Evolutionary conservation across 2,113 vertebrate genomes (phyloP).

Genomic region (Sceloporus undulatus): DNA sequence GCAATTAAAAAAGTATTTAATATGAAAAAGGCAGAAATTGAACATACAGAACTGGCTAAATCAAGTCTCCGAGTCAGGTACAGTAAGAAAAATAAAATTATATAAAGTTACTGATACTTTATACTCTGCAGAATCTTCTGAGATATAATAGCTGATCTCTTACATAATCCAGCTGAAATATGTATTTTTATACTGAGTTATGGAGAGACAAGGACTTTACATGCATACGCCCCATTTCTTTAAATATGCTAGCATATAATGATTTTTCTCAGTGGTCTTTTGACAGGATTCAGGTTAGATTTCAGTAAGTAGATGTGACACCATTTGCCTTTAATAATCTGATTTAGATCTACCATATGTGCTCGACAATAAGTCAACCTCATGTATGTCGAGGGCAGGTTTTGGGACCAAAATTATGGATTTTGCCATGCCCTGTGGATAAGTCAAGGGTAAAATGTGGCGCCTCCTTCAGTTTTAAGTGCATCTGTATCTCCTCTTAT

Average conservation of each 20-base stretch:
- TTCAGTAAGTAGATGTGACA: not conserved
- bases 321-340: not conserved
- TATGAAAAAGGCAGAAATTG: slow-evolving; percentile 95
- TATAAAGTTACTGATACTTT: slow-evolving; percentile 14
- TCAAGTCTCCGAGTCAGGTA: slow-evolving; percentile 96
- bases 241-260: not conserved
- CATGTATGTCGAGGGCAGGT: no score
- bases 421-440: no score
- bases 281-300: not conserved
- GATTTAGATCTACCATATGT: not conserved
- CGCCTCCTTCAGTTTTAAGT: not conserved
- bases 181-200: slow-evolving; percentile 7
- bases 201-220: not conserved
- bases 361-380: no score
- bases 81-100: slow-evolving; percentile 37
- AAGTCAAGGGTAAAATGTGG: no score
- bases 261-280: not conserved
- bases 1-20: slow-evolving; percentile 98
- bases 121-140: slow-evolving; percentile 1
- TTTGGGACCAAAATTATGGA: no score
- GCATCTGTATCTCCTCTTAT: not conserved
- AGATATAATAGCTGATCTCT: slow-evolving; percentile 5
- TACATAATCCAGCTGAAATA: not conserved
- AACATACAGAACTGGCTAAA: slow-evolving; percentile 93
- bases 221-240: not conserved